Base-by-base conservation (phyloP, 2,797 vertebrate genomes). In the Mareca penelope region DNA sequence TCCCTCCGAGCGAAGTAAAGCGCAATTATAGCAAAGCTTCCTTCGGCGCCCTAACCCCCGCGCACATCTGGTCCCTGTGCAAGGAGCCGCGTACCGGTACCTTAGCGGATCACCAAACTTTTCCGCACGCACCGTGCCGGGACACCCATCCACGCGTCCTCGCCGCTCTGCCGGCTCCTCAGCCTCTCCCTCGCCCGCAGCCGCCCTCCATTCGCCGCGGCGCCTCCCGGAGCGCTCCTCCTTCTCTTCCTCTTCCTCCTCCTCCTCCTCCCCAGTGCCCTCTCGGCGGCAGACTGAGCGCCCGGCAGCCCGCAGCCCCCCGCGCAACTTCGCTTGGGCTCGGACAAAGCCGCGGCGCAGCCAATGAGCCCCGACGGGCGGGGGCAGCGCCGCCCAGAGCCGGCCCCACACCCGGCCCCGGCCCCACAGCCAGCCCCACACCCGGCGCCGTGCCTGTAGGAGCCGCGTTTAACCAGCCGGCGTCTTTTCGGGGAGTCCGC, bases 51-150 rank as follows among this genome's bases (percentile, higher is more conserved):
- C 94, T 48, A 93, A 91, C 69, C 88, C 89, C 95, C 53, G 80
- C 48, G 86, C 75, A 18, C 97, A 97, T 97, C 84, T 75, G 97
- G 79, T 77, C 73, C 86, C 95, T 89, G 78, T 64, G 72, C 56
- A 88, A 61, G 13, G 91, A 86, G 93, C 88, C 90, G 35, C 85
- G 76, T 52, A 78, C 64, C 6, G 77, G 57, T 52, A 60, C 35
- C 85, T 71, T 40, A 91, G 19, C 31, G 31, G 89, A 91, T 77
- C 94, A 52, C 91, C 50, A 90, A 97, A 97, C 57, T 97, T 97
- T 29, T 12, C 29, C 7, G 80, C 94, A 94, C 97, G 96, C 94
- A 94, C 96, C 96, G 95, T 77, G 89, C 92, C 88, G 29, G 95
- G 97, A 64, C 95, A 93, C 86, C 81, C 96, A 87, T 28, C 50